phyloP scores from a whole-genome alignment of 1,140 invertebrate species.

The Periplaneta americana region DNA sequence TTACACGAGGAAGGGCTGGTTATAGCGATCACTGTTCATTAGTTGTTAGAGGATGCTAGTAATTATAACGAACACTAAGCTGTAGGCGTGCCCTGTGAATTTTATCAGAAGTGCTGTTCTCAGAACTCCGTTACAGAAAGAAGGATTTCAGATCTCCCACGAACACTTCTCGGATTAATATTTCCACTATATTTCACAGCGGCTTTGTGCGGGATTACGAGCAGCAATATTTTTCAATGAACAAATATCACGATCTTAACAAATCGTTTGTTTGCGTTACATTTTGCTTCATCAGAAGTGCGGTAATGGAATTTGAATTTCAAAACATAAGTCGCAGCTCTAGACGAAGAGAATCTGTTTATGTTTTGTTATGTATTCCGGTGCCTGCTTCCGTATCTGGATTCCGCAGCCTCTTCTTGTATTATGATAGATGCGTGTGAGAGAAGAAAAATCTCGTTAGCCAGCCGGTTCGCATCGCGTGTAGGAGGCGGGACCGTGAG shows the following conservation, averaged over 20 bases:
- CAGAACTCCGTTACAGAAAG: too few relatives aligned
- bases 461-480: background rate
- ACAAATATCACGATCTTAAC: background rate
- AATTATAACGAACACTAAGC: too few relatives aligned
- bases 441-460: background rate
- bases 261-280: background rate
- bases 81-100: too few relatives aligned
- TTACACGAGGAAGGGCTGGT: too few relatives aligned
- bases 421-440: background rate
- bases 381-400: background rate
- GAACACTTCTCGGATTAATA: too few relatives aligned
- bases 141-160: too few relatives aligned
- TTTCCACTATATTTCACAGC: too few relatives aligned
- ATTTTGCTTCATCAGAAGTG: background rate
- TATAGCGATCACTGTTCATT: too few relatives aligned
- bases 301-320: background rate
- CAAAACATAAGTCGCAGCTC: background rate
- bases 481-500: background rate
- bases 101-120: too few relatives aligned
- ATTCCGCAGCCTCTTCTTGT: background rate
- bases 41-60: too few relatives aligned
- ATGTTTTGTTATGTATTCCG: background rate
- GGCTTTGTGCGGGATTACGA: background rate
- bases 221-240: background rate
- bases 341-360: background rate